phyloP scores from a whole-genome alignment of 2,888 invertebrate species.

The Lepidochrysops patricia region DNA sequence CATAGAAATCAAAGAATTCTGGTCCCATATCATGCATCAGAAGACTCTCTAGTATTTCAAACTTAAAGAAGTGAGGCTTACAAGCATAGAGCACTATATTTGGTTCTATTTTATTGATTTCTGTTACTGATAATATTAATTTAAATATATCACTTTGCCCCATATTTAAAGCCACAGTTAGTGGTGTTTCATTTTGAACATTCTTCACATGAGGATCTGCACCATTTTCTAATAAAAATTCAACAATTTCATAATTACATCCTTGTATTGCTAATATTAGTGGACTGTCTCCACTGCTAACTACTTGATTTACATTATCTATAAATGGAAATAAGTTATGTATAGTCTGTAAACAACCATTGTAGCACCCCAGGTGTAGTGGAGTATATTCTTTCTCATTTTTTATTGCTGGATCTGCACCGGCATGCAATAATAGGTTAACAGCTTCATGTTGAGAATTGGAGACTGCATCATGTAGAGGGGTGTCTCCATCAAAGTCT shows the following conservation, averaged over 20 bases:
- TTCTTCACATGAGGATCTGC: slow-evolving; percentile 57
- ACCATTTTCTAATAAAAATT: slow-evolving; percentile 49
- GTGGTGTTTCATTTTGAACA: slow-evolving; percentile 40
- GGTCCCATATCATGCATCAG: slow-evolving; percentile 53
- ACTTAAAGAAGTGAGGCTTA: slow-evolving; percentile 58
- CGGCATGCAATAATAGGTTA: slow-evolving; percentile 50
- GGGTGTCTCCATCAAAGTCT: slow-evolving; percentile 68
- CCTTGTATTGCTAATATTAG: slow-evolving; percentile 50
- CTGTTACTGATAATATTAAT: slow-evolving; percentile 43
- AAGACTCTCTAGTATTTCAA: slow-evolving; percentile 52
- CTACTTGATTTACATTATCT: slow-evolving; percentile 47
- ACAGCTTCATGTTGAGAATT: slow-evolving; percentile 41
- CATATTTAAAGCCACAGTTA: slow-evolving; percentile 48
- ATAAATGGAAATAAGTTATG: slow-evolving; percentile 47
- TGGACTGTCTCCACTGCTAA: slow-evolving; percentile 47
- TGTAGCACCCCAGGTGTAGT: slow-evolving; percentile 60
- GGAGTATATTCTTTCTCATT: slow-evolving; percentile 55
- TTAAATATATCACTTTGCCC: slow-evolving; percentile 45
- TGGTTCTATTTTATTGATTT: slow-evolving; percentile 39
- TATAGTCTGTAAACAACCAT: slow-evolving; percentile 47
- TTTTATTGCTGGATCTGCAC: slow-evolving; percentile 51
- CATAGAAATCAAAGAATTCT: slow-evolving; percentile 52
- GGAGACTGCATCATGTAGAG: slow-evolving; percentile 60
- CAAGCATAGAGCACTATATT: slow-evolving; percentile 53
- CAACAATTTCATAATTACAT: slow-evolving; percentile 42